These are phyloP conservation scores for Phragmatobia fuliginosa DNA, from an alignment of 2,888 invertebrate genomes.

Conservation along the genomic window DNA sequence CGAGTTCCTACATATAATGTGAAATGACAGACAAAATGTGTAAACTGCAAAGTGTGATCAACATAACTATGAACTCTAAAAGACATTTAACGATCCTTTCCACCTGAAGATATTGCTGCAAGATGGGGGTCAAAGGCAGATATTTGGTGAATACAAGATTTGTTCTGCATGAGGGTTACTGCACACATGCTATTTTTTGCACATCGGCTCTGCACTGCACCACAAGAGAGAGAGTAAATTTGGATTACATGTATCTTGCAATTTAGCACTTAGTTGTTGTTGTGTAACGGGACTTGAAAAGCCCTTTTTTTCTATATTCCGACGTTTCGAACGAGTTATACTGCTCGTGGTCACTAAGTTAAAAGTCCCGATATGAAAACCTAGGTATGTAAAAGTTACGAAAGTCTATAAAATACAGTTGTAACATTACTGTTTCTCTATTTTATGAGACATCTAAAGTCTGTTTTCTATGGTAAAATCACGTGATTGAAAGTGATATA, in stretches of 20 bases:
- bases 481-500: neutral
- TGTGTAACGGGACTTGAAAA: too few species aligned
- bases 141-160: conserved; percentile 69
- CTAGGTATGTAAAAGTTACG: too few species aligned
- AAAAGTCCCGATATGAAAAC: too few species aligned
- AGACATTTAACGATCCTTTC: conserved; percentile 20
- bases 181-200: neutral
- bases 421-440: neutral
- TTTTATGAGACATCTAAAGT: neutral
- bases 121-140: conserved; percentile 77
- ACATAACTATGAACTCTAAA: conserved; percentile 22
- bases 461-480: neutral
- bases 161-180: conserved; percentile 22
- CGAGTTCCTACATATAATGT: conserved; percentile 9
- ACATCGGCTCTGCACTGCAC: neutral
- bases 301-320: too few species aligned
- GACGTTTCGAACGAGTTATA: too few species aligned
- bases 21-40: conserved; percentile 25
- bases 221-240: neutral
- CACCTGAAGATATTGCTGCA: conserved; percentile 39
- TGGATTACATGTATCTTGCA: too few species aligned
- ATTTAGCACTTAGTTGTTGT: too few species aligned
- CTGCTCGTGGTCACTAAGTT: too few species aligned
- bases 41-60: conserved; percentile 25
- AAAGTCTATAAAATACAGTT: too few species aligned